Evolutionary conservation across 2,888 invertebrate species (phyloP).

Genomic region (Orgyia antiqua): DNA sequence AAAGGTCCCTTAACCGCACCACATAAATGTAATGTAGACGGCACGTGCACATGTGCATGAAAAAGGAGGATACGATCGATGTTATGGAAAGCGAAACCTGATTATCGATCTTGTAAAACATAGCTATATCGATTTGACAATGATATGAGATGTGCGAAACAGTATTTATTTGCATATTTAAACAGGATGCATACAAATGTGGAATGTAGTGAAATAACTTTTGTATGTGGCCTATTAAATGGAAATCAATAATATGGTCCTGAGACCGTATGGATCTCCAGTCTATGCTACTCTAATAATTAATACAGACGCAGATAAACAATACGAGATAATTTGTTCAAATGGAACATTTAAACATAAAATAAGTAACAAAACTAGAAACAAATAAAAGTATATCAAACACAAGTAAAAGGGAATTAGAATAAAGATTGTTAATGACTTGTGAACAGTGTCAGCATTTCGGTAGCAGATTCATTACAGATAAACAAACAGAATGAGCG

Average conservation of each 20-base stretch:
- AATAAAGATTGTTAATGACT: constrained; percentile 14
- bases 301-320: too few relatives aligned
- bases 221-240: too few relatives aligned
- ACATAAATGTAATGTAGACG: constrained; percentile 35
- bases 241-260: too few relatives aligned
- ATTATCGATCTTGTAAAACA: constrained; percentile 29
- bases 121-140: constrained; percentile 26
- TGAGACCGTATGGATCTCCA: too few relatives aligned
- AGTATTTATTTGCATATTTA: constrained; percentile 11
- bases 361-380: too few relatives aligned
- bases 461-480: constrained; percentile 11
- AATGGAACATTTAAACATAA: too few relatives aligned
- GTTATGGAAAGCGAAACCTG: constrained; percentile 50
- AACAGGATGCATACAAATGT: too few relatives aligned
- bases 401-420: constrained; percentile 15
- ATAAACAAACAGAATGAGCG: constrained; percentile 25
- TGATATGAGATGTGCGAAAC: constrained; percentile 22
- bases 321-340: too few relatives aligned
- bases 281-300: too few relatives aligned
- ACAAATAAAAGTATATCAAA: neutral
- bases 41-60: constrained; percentile 31
- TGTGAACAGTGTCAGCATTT: constrained; percentile 32
- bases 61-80: constrained; percentile 30
- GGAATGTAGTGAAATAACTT: too few relatives aligned
- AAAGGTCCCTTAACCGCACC: constrained; percentile 38